Conservation (phyloP, 2,113 vertebrate genomes). For the Plecturocebus donacophilus region DNA sequence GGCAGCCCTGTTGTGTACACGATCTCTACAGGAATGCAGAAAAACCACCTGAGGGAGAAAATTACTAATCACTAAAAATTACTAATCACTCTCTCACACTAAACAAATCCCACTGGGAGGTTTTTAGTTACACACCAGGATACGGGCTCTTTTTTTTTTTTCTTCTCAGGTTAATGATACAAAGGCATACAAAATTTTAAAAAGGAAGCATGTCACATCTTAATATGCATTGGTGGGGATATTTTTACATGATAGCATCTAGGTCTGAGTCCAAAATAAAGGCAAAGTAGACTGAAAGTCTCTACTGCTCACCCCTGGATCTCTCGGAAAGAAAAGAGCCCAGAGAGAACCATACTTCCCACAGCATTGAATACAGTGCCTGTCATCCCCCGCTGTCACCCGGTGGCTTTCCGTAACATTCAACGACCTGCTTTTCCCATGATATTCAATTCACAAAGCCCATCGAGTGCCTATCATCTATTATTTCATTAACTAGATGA, state of each 20-base stretch:
- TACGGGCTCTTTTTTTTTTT: conserved; percentile 21
- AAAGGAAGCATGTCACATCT: conserved; percentile 74
- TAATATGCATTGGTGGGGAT: conserved; percentile 71
- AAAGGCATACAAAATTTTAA: conserved; percentile 75
- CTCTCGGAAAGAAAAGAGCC: conserved; percentile 53
- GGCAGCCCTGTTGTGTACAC: conserved; percentile 69
- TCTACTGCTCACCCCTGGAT: conserved; percentile 55
- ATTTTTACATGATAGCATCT: conserved; percentile 78
- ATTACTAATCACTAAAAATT: conserved; percentile 86
- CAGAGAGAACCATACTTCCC: conserved; percentile 57
- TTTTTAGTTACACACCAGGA: conserved; percentile 79
- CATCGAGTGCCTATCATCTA: conserved; percentile 31
- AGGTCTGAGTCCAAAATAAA: conserved; percentile 79
- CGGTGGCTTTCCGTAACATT: neutral
- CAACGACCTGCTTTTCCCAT: conserved; percentile 57
- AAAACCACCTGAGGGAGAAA: conserved; percentile 86
- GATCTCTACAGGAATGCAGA: conserved; percentile 82
- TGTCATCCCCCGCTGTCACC: neutral
- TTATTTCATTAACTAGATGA: conserved; percentile 52
- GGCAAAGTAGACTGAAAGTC: conserved; percentile 75
- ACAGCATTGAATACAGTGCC: conserved; percentile 20
- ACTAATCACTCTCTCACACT: conserved; percentile 85
- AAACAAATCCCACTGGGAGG: conserved; percentile 84
- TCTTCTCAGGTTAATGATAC: conserved; percentile 76
- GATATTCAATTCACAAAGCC: conserved; percentile 45